A percentile compares a stretch with the other conserved stretches of the same genome.
Conservation (phyloP, 2,113 vertebrate species). For the Malurus melanocephalus region DNA sequence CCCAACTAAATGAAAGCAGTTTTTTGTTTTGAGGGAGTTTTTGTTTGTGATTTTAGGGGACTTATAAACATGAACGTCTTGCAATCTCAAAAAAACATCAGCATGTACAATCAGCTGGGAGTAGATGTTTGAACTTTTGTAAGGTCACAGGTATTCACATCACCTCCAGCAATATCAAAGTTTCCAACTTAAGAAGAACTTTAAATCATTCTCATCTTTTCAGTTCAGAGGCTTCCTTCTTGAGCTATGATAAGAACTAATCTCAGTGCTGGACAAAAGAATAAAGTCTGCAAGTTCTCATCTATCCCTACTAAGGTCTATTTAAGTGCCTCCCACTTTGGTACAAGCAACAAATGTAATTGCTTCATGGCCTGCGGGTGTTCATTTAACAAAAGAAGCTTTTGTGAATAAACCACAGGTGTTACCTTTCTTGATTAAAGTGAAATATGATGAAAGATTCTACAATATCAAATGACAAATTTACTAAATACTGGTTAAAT, state of each 20-base stretch:
- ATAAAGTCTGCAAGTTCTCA: slow-evolving; percentile 67
- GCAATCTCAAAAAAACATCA: not conserved
- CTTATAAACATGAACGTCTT: not conserved
- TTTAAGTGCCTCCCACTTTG: slow-evolving; percentile 71
- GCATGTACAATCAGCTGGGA: not conserved
- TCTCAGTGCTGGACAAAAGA: slow-evolving; percentile 72
- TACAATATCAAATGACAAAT: slow-evolving; percentile 74
- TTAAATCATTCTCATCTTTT: slow-evolving; percentile 60
- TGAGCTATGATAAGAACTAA: slow-evolving; percentile 72
- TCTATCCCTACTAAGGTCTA: slow-evolving; percentile 68
- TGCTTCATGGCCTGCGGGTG: slow-evolving; percentile 78
- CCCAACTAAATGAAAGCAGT: not conserved
- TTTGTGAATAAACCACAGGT: slow-evolving; percentile 81
- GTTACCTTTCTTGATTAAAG: slow-evolving; percentile 78
- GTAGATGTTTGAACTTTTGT: slow-evolving; percentile 27
- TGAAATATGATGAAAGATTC: slow-evolving; percentile 79
- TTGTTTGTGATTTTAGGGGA: not conserved
- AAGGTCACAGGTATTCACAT: slow-evolving; percentile 58
- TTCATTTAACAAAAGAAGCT: slow-evolving; percentile 75
- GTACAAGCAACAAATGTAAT: slow-evolving; percentile 80
- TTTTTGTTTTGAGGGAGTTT: not conserved
- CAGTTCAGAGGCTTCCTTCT: slow-evolving; percentile 66
- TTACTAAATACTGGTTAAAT: slow-evolving; percentile 72
- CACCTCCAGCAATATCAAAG: slow-evolving; percentile 56
- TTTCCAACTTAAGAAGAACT: slow-evolving; percentile 55